These are phyloP conservation scores for Ctena decussata DNA, from an alignment of 2,888 invertebrate genomes.

Conservation along the genomic window DNA sequence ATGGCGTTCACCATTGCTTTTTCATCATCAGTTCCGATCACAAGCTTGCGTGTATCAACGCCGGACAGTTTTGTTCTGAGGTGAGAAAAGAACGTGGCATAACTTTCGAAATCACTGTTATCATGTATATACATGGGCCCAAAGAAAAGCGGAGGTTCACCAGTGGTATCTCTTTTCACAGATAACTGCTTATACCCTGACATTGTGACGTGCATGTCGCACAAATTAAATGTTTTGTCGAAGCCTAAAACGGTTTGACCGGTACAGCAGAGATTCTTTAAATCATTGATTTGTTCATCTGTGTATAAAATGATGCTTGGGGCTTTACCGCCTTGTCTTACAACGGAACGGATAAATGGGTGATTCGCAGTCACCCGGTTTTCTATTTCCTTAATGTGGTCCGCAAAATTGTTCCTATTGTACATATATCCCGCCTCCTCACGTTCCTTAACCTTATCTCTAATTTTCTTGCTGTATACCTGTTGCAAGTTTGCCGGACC, in stretches of 20 bases:
- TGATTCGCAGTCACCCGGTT: slow-evolving; percentile 34
- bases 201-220: slow-evolving; percentile 44
- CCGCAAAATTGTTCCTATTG: slow-evolving; percentile 30
- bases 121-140: slow-evolving; percentile 57
- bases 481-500: neutral
- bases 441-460: neutral
- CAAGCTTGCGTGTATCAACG: neutral
- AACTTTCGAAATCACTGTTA: slow-evolving; percentile 54
- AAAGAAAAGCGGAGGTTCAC: slow-evolving; percentile 45
- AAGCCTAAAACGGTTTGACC: slow-evolving; percentile 44
- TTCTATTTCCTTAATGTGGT: slow-evolving; percentile 43
- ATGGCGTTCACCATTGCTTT: slow-evolving; percentile 42
- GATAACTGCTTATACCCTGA: slow-evolving; percentile 37
- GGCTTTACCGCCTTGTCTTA: slow-evolving; percentile 34
- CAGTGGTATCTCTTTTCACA: slow-evolving; percentile 9
- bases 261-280: slow-evolving; percentile 46
- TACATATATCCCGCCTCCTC: neutral
- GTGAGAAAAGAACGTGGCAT: slow-evolving; percentile 42
- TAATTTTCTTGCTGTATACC: slow-evolving; percentile 3
- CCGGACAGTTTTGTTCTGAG: slow-evolving; percentile 27
- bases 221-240: slow-evolving; percentile 55
- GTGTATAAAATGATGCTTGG: slow-evolving; percentile 45
- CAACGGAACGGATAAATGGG: slow-evolving; percentile 22
- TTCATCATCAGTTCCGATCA: slow-evolving; percentile 51
- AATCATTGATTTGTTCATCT: slow-evolving; percentile 46